A percentile compares a stretch with the other conserved stretches of the same genome.
Conservation (phyloP, 2,113 vertebrate genomes). For the Nesogale talazaci region DNA sequence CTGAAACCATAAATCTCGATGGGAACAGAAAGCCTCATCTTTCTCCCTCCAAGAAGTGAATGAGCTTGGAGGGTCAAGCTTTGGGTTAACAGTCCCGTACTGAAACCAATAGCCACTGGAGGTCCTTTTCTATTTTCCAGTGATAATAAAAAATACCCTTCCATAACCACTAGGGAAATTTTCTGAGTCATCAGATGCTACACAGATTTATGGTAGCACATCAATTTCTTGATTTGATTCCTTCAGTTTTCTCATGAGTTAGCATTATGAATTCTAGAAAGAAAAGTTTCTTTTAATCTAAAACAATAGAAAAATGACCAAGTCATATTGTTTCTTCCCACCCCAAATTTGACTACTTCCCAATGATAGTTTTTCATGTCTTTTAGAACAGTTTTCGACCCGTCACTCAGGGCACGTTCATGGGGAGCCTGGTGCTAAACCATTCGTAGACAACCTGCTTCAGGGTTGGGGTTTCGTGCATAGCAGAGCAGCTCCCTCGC, state of each 20-base stretch:
- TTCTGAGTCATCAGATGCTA: not conserved
- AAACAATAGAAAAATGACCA: conserved; percentile 1
- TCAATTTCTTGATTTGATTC: conserved; percentile 18
- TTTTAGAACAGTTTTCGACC: conserved; percentile 45
- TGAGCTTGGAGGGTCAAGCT: too few relatives aligned
- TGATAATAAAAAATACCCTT: not conserved
- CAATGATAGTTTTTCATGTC: not conserved
- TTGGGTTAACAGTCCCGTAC: too few relatives aligned
- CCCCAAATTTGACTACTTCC: not conserved
- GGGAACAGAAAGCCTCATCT: too few relatives aligned
- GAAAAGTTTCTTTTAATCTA: conserved; percentile 22
- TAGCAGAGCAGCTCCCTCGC: too few relatives aligned
- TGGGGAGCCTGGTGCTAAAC: too few relatives aligned
- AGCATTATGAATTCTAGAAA: conserved; percentile 41
- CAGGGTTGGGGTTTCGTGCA: too few relatives aligned
- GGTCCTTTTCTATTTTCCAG: not conserved
- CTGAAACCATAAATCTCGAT: too few relatives aligned
- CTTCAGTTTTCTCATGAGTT: conserved; percentile 8
- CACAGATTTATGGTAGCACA: not conserved
- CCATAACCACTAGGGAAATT: not conserved
- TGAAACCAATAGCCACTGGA: too few relatives aligned
- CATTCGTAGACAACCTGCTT: too few relatives aligned
- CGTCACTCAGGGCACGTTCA: too few relatives aligned
- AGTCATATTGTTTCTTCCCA: not conserved
- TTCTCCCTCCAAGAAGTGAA: too few relatives aligned